Conservation (phyloP, 2,888 invertebrate species). For the Melieria omissa region DNA sequence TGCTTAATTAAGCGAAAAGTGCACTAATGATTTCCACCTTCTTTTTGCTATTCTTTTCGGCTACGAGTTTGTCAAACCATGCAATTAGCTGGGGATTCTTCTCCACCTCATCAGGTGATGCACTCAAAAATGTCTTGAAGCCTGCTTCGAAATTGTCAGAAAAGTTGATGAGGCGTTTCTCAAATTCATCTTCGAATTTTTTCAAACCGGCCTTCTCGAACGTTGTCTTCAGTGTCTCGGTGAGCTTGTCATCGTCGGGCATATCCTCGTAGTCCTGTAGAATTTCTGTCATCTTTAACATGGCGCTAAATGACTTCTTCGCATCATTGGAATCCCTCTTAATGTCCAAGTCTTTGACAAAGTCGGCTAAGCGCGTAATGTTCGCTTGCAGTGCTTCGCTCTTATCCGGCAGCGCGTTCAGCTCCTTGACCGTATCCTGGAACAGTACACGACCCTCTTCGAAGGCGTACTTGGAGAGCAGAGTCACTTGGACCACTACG, state of each 20-base stretch:
- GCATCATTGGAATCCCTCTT: neutral
- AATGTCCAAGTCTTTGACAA: neutral
- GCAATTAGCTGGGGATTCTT: neutral
- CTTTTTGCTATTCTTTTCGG: neutral
- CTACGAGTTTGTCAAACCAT: neutral
- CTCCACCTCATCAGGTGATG: neutral
- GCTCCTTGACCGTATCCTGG: conserved; percentile 3
- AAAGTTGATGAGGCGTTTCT: conserved; percentile 9
- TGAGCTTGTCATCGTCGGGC: conserved; percentile 17
- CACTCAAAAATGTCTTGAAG: conserved; percentile 3
- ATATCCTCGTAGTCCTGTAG: conserved; percentile 23
- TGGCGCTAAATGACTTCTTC: conserved; percentile 10
- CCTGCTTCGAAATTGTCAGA: conserved; percentile 16
- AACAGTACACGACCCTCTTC: conserved; percentile 20
- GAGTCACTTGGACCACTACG: conserved; percentile 5
- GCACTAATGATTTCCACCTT: neutral
- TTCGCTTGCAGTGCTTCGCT: conserved; percentile 10
- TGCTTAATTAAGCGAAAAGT: neutral
- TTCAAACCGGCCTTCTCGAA: conserved; percentile 14
- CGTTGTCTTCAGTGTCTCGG: conserved; percentile 6
- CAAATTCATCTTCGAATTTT: conserved; percentile 4
- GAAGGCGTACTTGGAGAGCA: conserved; percentile 16
- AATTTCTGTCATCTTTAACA: conserved; percentile 16
- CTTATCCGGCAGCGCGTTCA: conserved; percentile 22
- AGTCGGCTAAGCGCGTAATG: conserved; percentile 22